Conservation (phyloP, 2,888 invertebrate genomes). For the Drosophila vallismaia region DNA sequence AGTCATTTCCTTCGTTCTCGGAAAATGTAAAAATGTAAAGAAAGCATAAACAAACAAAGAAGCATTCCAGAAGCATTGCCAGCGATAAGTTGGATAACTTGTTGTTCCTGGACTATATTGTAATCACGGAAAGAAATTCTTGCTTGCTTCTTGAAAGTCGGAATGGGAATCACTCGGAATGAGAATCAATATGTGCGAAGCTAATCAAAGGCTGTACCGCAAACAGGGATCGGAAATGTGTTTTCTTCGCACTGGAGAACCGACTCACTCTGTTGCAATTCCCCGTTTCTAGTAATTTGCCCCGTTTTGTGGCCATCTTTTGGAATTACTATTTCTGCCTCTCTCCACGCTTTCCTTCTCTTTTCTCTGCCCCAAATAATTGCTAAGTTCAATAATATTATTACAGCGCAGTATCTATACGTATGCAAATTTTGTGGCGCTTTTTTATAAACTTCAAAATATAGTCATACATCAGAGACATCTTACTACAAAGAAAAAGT, state of each 20-base stretch:
- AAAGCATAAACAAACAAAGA: conserved; percentile 45
- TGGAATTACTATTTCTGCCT: not conserved
- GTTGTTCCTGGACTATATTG: conserved; percentile 7
- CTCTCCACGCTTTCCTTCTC: not conserved
- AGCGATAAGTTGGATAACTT: conserved; percentile 38
- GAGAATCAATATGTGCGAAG: conserved; percentile 45
- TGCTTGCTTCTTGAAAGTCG: conserved; percentile 1
- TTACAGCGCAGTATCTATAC: conserved; percentile 37
- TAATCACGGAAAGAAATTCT: conserved; percentile 27
- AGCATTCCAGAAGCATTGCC: conserved; percentile 7
- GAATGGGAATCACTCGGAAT: conserved; percentile 4
- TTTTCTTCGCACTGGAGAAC: conserved; percentile 3
- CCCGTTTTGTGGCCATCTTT: conserved; percentile 29
- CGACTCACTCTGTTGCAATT: conserved; percentile 15
- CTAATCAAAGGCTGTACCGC: conserved; percentile 40
- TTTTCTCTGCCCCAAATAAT: conserved; percentile 47
- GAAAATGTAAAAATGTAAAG: conserved; percentile 57
- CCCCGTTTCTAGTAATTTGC: conserved; percentile 32
- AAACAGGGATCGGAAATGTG: conserved; percentile 30
- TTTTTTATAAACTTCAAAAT: too few relatives aligned
- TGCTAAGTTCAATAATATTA: conserved; percentile 47
- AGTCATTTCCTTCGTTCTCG: conserved; percentile 68
- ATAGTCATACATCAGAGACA: too few relatives aligned
- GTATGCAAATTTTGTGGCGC: conserved; percentile 58
- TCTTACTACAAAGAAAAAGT: too few relatives aligned